Conservation (phyloP, 1,140 invertebrate species). For the Orchesella cincta region DNA sequence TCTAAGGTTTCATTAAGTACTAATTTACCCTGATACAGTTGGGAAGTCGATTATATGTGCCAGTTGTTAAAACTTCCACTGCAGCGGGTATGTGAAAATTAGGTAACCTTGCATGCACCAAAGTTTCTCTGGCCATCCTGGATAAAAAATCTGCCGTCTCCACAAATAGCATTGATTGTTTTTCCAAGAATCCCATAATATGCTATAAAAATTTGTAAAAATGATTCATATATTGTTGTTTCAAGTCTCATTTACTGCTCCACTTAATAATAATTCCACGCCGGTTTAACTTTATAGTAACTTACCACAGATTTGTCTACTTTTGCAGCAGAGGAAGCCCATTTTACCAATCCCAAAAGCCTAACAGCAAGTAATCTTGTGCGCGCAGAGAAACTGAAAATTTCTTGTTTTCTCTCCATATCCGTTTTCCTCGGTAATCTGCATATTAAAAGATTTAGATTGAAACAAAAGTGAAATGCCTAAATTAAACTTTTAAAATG, state of each 20-base stretch:
- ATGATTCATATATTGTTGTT: too few species aligned
- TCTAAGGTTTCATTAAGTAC: neutral
- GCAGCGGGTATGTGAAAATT: slow-evolving; percentile 97
- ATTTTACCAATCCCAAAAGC: slow-evolving; percentile 92
- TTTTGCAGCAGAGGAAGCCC: slow-evolving; percentile 95
- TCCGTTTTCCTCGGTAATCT: slow-evolving; percentile 94
- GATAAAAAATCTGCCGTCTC: slow-evolving; percentile 96
- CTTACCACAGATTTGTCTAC: slow-evolving; percentile 92
- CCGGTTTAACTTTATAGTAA: too few species aligned
- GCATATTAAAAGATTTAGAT: slow-evolving; percentile 52
- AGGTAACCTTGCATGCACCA: slow-evolving; percentile 90
- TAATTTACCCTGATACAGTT: slow-evolving; percentile 75
- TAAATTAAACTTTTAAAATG: slow-evolving; percentile 25
- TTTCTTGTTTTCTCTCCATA: slow-evolving; percentile 97
- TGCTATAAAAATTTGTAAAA: slow-evolving; percentile 63
- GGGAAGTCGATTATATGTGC: slow-evolving; percentile 86
- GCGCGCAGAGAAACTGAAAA: slow-evolving; percentile 93
- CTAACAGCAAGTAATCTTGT: slow-evolving; percentile 93
- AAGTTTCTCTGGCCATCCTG: slow-evolving; percentile 89
- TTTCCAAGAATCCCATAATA: slow-evolving; percentile 95
- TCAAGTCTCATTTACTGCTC: too few species aligned
- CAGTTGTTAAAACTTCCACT: slow-evolving; percentile 95
- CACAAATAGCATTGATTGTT: slow-evolving; percentile 92
- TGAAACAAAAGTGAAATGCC: neutral
- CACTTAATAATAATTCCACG: too few species aligned